phyloP scores from a whole-genome alignment of 2,113 vertebrate species.

The Lepus timidus region DNA sequence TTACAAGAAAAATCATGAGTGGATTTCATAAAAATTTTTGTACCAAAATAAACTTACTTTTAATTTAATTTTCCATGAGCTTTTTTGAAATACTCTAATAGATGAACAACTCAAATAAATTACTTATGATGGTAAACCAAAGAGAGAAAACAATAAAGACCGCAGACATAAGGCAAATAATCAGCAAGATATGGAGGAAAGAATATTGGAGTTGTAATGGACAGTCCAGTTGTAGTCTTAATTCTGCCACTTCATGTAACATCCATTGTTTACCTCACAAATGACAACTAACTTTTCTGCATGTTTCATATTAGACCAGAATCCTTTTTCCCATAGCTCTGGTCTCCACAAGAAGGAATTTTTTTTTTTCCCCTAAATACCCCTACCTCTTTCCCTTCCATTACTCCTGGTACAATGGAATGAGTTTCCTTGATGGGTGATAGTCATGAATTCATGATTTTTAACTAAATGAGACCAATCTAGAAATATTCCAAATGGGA shows the following conservation, averaged over 20 bases:
- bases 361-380: not conserved
- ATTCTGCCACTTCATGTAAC: not conserved
- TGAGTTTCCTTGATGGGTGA: not conserved
- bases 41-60: no score
- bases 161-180: no score
- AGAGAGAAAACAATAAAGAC: no score
- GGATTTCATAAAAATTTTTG: no score
- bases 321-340: not conserved
- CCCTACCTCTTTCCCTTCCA: not conserved
- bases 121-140: no score
- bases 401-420: not conserved
- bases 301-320: not conserved
- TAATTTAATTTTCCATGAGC: no score
- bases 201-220: no score
- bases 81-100: no score
- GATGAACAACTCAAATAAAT: no score
- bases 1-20: no score
- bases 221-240: not conserved
- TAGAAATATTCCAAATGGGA: conserved; percentile 19
- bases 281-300: not conserved
- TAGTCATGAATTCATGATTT: not conserved
- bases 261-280: not conserved
- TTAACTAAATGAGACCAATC: not conserved
- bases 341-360: not conserved
- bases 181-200: no score